phyloP scores from a whole-genome alignment of 1,140 invertebrate species.

The Bombus superbus region DNA sequence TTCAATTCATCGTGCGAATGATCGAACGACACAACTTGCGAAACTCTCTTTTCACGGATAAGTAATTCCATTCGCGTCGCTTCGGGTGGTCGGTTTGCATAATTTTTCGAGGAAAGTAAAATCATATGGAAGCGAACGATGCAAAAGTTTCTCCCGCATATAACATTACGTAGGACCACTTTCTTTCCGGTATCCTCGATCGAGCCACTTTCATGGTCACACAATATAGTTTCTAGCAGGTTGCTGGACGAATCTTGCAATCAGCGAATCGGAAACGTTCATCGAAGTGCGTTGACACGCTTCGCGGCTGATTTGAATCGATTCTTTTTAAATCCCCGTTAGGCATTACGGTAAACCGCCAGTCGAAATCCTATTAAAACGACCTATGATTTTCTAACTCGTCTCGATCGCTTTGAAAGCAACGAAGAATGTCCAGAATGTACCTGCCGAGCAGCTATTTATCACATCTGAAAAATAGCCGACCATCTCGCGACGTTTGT shows the following conservation, averaged over 20 bases:
- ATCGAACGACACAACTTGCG: background rate
- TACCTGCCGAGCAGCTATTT: conserved; percentile 86
- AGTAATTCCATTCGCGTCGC: conserved; percentile 10
- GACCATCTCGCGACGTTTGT: conserved; percentile 86
- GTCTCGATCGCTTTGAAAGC: background rate
- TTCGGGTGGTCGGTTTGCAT: conserved; percentile 20
- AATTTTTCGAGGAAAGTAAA: conserved; percentile 55
- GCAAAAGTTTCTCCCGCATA: conserved; percentile 39
- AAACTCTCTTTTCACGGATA: conserved; percentile 1
- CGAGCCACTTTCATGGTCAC: conserved; percentile 46
- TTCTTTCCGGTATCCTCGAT: conserved; percentile 42
- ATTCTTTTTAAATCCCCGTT: conserved; percentile 22
- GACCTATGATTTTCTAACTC: background rate
- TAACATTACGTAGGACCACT: conserved; percentile 43
- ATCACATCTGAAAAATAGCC: conserved; percentile 89
- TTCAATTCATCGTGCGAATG: too few relatives aligned
- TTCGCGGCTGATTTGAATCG: background rate
- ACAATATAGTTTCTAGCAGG: conserved; percentile 2
- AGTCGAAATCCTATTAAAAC: background rate
- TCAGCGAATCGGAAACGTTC: conserved; percentile 18
- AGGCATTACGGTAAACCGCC: conserved; percentile 8
- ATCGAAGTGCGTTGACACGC: conserved; percentile 7
- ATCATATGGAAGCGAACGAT: conserved; percentile 27
- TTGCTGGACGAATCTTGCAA: background rate
- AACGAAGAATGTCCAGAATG: background rate